These are phyloP conservation scores for Cuculus canorus DNA, from an alignment of 2,797 vertebrate genomes.

Conservation along the genomic window DNA sequence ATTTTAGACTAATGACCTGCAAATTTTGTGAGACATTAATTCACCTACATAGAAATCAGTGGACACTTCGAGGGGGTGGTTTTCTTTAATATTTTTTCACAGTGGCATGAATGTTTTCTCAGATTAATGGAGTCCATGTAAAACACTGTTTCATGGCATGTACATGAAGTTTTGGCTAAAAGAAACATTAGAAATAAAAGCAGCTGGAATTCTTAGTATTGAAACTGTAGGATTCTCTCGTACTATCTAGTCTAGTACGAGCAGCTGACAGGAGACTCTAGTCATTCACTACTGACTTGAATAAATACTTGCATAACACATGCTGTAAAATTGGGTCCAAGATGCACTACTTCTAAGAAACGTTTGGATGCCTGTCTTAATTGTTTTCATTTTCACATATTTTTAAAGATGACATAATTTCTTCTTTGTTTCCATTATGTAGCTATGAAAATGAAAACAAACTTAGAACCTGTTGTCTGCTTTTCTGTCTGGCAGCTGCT, in stretches of 20 bases:
- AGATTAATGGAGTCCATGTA: neutral
- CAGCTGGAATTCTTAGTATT: neutral
- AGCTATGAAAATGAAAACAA: constrained; percentile 17
- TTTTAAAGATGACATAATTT: constrained; percentile 26
- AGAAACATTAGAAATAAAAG: neutral
- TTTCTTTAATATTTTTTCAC: neutral
- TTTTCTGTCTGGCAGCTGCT: constrained; percentile 10
- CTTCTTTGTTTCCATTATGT: neutral
- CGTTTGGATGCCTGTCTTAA: neutral
- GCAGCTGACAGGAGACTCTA: neutral
- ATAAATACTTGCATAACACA: neutral
- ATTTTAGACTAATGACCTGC: neutral
- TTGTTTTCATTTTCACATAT: neutral
- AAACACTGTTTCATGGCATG: neutral
- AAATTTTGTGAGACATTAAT: neutral
- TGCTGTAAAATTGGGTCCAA: neutral
- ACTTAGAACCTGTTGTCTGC: neutral
- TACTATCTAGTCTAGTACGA: too few relatives aligned
- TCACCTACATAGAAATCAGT: neutral
- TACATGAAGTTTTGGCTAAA: neutral
- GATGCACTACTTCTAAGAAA: constrained; percentile 24
- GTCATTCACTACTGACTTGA: neutral
- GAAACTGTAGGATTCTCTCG: neutral
- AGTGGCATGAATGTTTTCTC: neutral
- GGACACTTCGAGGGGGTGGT: fast-evolving